Evolutionary conservation across 2,797 vertebrate species (phyloP).

Genomic region (Hirundo rustica): DNA sequence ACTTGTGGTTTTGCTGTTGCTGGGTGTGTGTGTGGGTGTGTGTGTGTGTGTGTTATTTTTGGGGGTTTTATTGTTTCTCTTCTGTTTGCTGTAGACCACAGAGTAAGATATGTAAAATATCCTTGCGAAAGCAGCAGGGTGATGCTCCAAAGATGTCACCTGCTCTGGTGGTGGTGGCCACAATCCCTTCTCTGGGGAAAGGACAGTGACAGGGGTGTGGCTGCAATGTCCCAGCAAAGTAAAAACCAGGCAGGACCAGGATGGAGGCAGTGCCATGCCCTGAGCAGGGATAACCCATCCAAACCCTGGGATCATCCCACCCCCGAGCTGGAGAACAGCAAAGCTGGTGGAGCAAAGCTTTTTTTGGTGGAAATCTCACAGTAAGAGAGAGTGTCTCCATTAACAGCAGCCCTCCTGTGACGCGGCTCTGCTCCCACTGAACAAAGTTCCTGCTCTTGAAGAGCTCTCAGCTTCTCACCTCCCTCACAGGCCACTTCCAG

Average conservation of each 20-base stretch:
- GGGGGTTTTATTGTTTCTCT: background rate
- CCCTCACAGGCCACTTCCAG: background rate
- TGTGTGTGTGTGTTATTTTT: too few relatives aligned
- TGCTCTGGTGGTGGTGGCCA: background rate
- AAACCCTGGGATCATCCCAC: background rate
- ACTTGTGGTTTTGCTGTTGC: too few relatives aligned
- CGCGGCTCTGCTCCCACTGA: background rate
- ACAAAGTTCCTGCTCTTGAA: background rate
- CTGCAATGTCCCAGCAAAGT: background rate
- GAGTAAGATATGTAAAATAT: background rate
- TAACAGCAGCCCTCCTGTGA: accelerated
- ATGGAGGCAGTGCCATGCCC: accelerated
- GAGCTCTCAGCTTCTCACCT: background rate
- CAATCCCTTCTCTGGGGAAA: background rate
- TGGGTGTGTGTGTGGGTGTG: too few relatives aligned
- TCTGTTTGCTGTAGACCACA: background rate
- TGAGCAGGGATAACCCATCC: background rate
- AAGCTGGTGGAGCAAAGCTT: accelerated
- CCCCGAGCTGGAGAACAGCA: background rate
- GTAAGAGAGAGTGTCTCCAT: too few relatives aligned
- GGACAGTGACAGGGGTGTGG: background rate
- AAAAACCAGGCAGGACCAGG: background rate
- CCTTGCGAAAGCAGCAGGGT: background rate
- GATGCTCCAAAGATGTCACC: background rate
- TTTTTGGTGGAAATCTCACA: background rate